These are phyloP conservation scores for Paralvinella palmiformis DNA, from an alignment of 1,140 invertebrate species.

Conservation along the genomic window DNA sequence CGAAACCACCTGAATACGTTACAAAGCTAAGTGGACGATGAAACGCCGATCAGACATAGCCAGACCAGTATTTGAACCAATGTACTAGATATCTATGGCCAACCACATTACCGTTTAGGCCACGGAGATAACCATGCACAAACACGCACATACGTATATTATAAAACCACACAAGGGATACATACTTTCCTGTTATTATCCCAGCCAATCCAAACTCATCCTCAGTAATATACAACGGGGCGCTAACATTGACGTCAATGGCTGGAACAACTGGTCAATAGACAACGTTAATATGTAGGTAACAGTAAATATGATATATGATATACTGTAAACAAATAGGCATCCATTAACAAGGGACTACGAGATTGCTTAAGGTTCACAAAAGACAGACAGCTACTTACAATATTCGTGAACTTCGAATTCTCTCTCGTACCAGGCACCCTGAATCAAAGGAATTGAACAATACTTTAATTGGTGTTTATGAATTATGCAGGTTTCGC, in stretches of 20 bases:
- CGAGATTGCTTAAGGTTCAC: too few species aligned
- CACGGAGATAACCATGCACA: neutral
- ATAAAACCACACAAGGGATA: neutral
- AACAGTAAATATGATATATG: neutral
- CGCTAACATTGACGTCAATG: slow-evolving; percentile 86
- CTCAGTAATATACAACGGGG: slow-evolving; percentile 87
- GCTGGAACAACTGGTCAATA: slow-evolving; percentile 48
- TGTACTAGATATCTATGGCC: too few species aligned
- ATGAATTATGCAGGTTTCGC: too few species aligned
- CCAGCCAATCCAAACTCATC: slow-evolving; percentile 76
- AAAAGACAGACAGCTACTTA: slow-evolving; percentile 61
- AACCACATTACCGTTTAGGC: slow-evolving; percentile 1
- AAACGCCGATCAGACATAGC: too few species aligned
- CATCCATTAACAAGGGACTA: too few species aligned
- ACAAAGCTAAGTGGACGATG: too few species aligned
- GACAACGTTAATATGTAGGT: slow-evolving; percentile 18
- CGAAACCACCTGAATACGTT: too few species aligned
- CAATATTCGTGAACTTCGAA: slow-evolving; percentile 93
- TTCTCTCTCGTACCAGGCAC: slow-evolving; percentile 70
- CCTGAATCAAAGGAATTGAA: slow-evolving; percentile 53
- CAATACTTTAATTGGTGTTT: too few species aligned
- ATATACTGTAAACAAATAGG: neutral
- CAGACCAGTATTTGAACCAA: too few species aligned
- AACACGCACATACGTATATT: neutral
- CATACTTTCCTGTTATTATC: slow-evolving; percentile 83